Conservation (phyloP, 2,113 vertebrate species). For the Ibidorhyncha struthersii region DNA sequence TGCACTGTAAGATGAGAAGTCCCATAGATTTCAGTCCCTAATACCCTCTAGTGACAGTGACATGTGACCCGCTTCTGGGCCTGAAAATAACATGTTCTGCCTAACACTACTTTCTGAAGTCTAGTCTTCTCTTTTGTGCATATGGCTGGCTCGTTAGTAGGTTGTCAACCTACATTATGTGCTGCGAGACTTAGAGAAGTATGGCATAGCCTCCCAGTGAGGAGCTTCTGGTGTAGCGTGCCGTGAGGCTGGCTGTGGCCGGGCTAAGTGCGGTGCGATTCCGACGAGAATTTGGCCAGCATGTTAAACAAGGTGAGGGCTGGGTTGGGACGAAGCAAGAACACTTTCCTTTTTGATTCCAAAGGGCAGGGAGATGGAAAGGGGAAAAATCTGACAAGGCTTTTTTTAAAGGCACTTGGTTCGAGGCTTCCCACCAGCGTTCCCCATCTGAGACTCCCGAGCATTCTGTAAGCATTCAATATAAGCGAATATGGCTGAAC, state of each 20-base stretch:
- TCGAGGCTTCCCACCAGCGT: neutral
- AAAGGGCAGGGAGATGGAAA: neutral
- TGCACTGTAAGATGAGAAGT: neutral
- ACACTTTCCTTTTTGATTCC: neutral
- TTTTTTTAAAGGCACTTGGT: neutral
- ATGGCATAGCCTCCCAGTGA: neutral
- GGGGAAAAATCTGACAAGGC: neutral
- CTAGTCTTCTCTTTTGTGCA: conserved; percentile 41
- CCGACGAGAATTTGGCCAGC: neutral
- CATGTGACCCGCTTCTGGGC: neutral
- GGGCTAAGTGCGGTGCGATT: neutral
- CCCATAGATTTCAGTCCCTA: neutral
- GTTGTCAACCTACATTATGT: conserved; percentile 58
- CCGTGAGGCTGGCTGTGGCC: neutral
- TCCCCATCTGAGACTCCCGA: neutral
- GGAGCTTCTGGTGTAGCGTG: neutral
- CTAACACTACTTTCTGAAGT: conserved; percentile 9
- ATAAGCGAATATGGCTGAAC: neutral
- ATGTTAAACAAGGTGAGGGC: neutral
- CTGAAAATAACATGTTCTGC: conserved; percentile 23
- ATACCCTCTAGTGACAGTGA: neutral
- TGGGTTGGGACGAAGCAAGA: neutral
- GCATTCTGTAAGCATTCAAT: neutral
- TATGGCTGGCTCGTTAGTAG: conserved; percentile 55
- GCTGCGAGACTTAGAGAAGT: conserved; percentile 40